Base-by-base conservation (phyloP, 2,113 vertebrate genomes). In the Axis porcinus region DNA sequence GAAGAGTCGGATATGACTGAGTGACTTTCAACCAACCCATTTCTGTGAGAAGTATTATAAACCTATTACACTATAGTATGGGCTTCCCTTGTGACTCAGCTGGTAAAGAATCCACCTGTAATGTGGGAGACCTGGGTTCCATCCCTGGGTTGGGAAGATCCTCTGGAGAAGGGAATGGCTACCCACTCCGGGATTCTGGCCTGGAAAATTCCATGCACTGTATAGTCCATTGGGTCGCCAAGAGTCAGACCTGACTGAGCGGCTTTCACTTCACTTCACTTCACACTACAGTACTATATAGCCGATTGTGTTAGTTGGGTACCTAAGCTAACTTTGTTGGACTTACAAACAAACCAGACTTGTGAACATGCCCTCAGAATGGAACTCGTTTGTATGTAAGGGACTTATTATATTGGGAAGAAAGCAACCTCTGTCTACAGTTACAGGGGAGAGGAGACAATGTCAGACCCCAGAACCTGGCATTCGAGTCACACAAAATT, bases 401-500 rank as follows among this genome's bases (percentile, higher is more conserved):
- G 40, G 40, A 27, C 70, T 76, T 76, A 13, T 12, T 76, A 14
- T 76, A 76, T 4, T 27, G 19, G 76, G 43, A 40, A 21, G 84
- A 60, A 43, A 52, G 70, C 10, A 1, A 17, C 5, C 16, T n/a
- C 45, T 10, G 15, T 25, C 50, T 8, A 4, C 4, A n/a, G 55
- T n/a, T 9, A 3, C 21, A 16, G 10, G 7, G 9, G 7, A 33
- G 11, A 30, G 10, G 28, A 28, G 21, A 67, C 67, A 33, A 2
- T 6, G 7, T 25, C 27, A 67, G 40, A 40, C 57, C n/a, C 57
- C 1, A 0, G 86, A 43, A 28, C 23, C 17, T 2, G 62, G 23
- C 2, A 13, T 17, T 28, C 2, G 25, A 58, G 25, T n/a, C 14
- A 8, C 7, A 16, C 4, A 2, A 1, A 2, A 7, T 45, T 19